These are phyloP conservation scores for Chrosomus eos DNA, from an alignment of 2,797 vertebrate genomes.

Conservation along the genomic window DNA sequence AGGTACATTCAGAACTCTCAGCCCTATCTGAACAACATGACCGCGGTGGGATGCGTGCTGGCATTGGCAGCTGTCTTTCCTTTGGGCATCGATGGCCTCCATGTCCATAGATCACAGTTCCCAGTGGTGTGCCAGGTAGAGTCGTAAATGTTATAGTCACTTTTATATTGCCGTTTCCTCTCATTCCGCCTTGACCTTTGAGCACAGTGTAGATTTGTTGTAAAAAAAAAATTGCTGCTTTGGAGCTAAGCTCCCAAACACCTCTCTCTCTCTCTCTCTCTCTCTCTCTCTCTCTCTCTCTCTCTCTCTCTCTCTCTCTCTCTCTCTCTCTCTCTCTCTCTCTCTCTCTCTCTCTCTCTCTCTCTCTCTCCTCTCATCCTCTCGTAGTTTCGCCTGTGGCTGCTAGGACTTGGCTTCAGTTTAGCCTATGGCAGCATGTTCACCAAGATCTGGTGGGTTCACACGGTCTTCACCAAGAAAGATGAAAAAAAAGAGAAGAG, in stretches of 20 bases:
- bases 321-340: too few species aligned
- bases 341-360: too few species aligned
- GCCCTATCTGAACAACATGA: constrained; percentile 96
- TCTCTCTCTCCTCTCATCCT: too few species aligned
- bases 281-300: too few species aligned
- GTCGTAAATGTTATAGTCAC: neutral
- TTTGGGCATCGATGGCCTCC: constrained; percentile 89
- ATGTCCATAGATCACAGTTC: constrained; percentile 85
- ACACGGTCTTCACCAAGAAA: constrained; percentile 95
- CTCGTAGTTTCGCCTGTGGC: constrained; percentile 89
- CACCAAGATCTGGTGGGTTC: constrained; percentile 99
- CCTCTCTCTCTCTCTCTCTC: too few species aligned
- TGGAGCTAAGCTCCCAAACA: neutral
- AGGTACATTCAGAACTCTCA: constrained; percentile 98
- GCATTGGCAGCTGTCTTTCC: constrained; percentile 92
- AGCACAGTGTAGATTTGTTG: constrained; percentile 55
- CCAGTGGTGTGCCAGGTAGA: constrained; percentile 93
- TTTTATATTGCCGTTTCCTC: constrained; percentile 6
- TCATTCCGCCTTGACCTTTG: constrained; percentile 50
- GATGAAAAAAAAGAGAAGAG: constrained; percentile 95
- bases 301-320: too few species aligned
- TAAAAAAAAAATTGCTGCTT: neutral
- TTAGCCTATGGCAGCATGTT: constrained; percentile 97
- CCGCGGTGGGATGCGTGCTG: constrained; percentile 92
- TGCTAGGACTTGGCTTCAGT: constrained; percentile 91